These are phyloP conservation scores for Eleutherodactylus coqui DNA, from an alignment of 2,797 vertebrate genomes.

Conservation along the genomic window DNA sequence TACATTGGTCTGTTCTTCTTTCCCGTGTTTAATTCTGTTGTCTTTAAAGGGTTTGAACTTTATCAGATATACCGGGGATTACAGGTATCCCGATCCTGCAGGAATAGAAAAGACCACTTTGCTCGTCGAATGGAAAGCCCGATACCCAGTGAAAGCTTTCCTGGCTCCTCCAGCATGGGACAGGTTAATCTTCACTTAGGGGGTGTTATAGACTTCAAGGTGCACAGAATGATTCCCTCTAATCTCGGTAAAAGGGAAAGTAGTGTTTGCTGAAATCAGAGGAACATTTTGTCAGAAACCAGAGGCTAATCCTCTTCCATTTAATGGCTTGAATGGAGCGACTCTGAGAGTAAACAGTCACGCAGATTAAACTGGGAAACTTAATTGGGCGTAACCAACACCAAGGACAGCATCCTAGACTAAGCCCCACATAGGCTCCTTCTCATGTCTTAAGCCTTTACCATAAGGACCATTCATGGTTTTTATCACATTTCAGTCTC, in stretches of 20 bases:
- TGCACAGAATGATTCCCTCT: conserved; percentile 29
- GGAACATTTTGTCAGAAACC: conserved; percentile 63
- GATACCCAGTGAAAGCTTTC: conserved; percentile 14
- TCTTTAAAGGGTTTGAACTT: conserved; percentile 35
- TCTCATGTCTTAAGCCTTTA: conserved; percentile 39
- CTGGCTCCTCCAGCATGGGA: conserved; percentile 33
- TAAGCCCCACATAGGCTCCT: conserved; percentile 42
- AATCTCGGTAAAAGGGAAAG: conserved; percentile 58
- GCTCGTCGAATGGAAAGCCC: background rate
- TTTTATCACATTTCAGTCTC: conserved; percentile 56
- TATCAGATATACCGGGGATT: conserved; percentile 52
- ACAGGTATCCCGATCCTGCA: conserved; percentile 33
- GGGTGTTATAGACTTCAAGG: conserved; percentile 57
- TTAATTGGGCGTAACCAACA: conserved; percentile 63
- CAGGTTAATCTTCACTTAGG: conserved; percentile 41
- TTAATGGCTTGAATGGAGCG: conserved; percentile 59
- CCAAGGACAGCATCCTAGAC: conserved; percentile 46
- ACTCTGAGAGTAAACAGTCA: conserved; percentile 61
- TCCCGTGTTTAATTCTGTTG: conserved; percentile 34
- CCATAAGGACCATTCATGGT: conserved; percentile 31
- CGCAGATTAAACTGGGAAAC: conserved; percentile 59
- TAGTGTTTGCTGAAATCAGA: conserved; percentile 62
- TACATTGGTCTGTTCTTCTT: background rate
- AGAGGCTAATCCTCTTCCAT: conserved; percentile 63
- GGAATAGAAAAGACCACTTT: conserved; percentile 18